Evolutionary conservation across 2,797 vertebrate species (phyloP).

Genomic region (Arctocebus calabarensis): DNA sequence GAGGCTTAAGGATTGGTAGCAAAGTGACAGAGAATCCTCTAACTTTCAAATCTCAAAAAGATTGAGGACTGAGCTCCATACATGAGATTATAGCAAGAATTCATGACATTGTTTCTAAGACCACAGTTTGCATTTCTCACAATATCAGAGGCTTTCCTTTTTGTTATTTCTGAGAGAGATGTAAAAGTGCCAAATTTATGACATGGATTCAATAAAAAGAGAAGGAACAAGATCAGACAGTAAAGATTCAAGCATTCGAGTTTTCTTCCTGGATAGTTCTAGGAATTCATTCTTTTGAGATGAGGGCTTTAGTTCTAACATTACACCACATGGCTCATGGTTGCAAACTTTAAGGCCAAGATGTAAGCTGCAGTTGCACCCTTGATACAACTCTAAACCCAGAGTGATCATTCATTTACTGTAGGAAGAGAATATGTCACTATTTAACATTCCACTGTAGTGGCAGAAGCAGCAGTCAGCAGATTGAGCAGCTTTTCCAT

Average conservation of each 20-base stretch:
- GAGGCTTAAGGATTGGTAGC: neutral
- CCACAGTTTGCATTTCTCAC: neutral
- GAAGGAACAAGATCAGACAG: neutral
- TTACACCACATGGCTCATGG: neutral
- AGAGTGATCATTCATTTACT: slow-evolving; percentile 13
- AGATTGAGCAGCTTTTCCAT: neutral
- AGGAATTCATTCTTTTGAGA: neutral
- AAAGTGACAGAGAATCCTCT: neutral
- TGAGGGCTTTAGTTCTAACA: neutral
- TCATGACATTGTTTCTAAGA: neutral
- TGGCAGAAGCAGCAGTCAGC: neutral
- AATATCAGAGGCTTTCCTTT: neutral
- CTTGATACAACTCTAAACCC: slow-evolving; percentile 20
- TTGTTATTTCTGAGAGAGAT: neutral
- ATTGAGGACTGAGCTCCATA: neutral
- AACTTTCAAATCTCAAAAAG: neutral
- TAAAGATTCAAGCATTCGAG: neutral
- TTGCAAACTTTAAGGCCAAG: slow-evolving; percentile 5
- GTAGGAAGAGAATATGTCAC: neutral
- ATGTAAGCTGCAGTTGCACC: neutral
- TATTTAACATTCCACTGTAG: neutral
- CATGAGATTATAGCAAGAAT: neutral
- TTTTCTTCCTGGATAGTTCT: neutral
- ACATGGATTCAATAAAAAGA: slow-evolving; percentile 35
- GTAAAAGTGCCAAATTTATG: neutral